Evolutionary conservation across 2,113 vertebrate genomes (phyloP), one percentile per base, ranked within the genome.

Genomic region (Geococcyx californianus): DNA sequence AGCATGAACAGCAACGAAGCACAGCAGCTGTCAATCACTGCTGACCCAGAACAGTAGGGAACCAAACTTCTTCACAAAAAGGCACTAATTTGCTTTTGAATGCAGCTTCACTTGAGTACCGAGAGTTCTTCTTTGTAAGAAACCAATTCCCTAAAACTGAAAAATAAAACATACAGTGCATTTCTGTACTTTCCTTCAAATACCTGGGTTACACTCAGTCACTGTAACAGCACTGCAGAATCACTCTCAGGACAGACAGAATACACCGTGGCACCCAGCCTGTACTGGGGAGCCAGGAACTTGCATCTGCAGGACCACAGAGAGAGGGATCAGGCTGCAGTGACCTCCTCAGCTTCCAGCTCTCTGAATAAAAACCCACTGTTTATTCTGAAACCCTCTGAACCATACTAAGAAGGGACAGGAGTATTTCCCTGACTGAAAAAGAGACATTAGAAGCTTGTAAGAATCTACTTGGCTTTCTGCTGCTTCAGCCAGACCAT

Each of bases 181-280:
- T 47, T 89, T 44, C 29, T 59, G 38, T 44, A 20, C 33, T 54
- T 72, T 14, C 33, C 42, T 72, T 72, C 64, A 54, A 26, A 45
- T 23, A 75, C 24, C 0, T 77, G 40, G 40, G 40, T 44, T 31
- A 68, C 40, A 25, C 6, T 44, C 8, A 7, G 7, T 70, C 33
- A 34, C 38, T 69, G 76, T 28, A 21, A 44, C 36, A 51, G 38
- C 17, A 40, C 23, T 5, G 28, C 28, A 1, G 0, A 18, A 38
- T 14, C 28, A 13, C 34, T 31, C 24, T 6, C 8, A 54, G 58
- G 45, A 26, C 31, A 40, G 29, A 13, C 16, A 49, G 63, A 58
- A 64, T 0, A 44, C 38, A 33, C 16, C 0, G 0, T 3, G 34
- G n/a, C n/a, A 38, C 42, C 6, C 38, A 36, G 68, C 33, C 36